phyloP scores from a whole-genome alignment of 2,888 invertebrate genomes.

The Aspidiotus destructor region DNA sequence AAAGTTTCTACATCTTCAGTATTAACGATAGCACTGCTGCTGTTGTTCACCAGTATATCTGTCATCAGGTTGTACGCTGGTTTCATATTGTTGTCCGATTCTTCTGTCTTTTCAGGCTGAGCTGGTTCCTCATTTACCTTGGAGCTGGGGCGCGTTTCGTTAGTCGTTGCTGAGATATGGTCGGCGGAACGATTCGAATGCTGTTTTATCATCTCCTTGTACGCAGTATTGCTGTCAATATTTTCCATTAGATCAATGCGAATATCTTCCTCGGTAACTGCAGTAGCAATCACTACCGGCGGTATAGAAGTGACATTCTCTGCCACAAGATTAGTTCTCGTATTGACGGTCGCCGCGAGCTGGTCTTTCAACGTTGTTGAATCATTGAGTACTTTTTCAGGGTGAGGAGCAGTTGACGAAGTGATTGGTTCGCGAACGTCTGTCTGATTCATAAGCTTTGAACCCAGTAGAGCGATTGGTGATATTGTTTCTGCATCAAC shows the following conservation, averaged over 20 bases:
- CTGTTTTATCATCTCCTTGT: neutral
- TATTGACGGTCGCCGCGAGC: neutral
- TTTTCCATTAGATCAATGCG: conserved; percentile 18
- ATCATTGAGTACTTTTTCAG: neutral
- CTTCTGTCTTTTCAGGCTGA: too few relatives aligned
- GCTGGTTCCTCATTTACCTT: conserved; percentile 5
- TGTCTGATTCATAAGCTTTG: conserved; percentile 16
- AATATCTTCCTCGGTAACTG: conserved; percentile 11
- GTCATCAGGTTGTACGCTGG: neutral
- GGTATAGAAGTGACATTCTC: neutral
- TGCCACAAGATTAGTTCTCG: neutral
- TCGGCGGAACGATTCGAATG: conserved; percentile 2
- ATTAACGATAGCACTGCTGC: neutral
- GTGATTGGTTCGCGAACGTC: neutral
- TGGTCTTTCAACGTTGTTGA: neutral
- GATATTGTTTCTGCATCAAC: conserved; percentile 19
- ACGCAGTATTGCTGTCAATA: conserved; percentile 1
- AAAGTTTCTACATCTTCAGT: neutral
- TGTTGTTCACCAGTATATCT: neutral
- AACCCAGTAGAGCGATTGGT: conserved; percentile 6
- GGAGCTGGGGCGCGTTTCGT: neutral
- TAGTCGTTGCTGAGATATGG: neutral
- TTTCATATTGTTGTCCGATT: too few relatives aligned
- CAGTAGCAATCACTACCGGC: neutral
- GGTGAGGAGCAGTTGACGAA: neutral